These are phyloP conservation scores for Colletes collaris DNA, from an alignment of 2,888 invertebrate species.

Conservation along the genomic window DNA sequence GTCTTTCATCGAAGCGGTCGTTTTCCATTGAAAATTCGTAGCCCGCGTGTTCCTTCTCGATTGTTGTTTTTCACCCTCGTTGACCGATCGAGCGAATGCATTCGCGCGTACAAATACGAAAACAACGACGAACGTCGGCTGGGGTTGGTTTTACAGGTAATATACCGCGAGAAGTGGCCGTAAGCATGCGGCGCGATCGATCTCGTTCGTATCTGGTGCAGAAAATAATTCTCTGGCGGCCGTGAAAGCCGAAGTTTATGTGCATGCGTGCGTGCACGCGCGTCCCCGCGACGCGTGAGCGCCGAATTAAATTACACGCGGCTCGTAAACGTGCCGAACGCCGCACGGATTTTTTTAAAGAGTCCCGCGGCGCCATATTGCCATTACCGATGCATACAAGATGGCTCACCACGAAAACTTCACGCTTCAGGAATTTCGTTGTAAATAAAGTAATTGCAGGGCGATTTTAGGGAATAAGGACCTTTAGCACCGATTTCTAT, in stretches of 20 bases:
- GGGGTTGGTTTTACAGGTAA: background rate
- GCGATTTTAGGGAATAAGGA: too few species aligned
- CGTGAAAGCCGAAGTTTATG: constrained; percentile 61
- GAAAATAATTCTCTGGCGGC: constrained; percentile 72
- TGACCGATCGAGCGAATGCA: background rate
- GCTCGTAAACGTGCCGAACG: constrained; percentile 28
- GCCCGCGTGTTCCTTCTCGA: background rate
- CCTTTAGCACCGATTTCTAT: too few species aligned
- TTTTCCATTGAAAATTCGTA: too few species aligned
- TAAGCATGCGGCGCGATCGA: constrained; percentile 63
- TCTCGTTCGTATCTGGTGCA: constrained; percentile 72
- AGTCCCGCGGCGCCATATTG: too few species aligned
- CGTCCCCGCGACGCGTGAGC: background rate
- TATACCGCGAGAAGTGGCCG: background rate
- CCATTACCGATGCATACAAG: too few species aligned
- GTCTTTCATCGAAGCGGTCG: too few species aligned
- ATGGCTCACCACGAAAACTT: too few species aligned
- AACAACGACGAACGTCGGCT: background rate
- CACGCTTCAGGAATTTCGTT: too few species aligned
- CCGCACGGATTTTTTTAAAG: too few species aligned
- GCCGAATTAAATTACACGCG: constrained; percentile 38
- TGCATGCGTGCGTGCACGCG: constrained; percentile 5
- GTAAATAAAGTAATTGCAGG: too few species aligned
- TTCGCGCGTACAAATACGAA: background rate
- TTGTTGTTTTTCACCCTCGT: background rate